Evolutionary conservation across 2,797 vertebrate species (phyloP).

Genomic region (Percopsis omiscomaycus): DNA sequence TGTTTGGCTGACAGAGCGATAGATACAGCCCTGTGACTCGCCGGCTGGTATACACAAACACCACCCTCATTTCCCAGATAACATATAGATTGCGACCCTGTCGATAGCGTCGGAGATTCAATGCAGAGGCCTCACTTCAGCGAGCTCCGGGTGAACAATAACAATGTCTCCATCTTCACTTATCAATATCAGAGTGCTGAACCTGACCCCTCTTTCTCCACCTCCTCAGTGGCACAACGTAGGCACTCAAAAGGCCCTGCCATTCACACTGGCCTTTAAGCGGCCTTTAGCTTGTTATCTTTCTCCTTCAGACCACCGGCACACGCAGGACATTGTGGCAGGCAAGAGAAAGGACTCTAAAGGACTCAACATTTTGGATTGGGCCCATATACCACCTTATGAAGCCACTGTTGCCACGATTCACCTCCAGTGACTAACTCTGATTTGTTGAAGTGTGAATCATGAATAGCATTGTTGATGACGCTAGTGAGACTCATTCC

Average conservation of each 20-base stretch:
- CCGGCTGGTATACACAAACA: constrained; percentile 19
- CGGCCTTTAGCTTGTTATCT: constrained; percentile 62
- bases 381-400: too few species aligned
- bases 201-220: constrained; percentile 45
- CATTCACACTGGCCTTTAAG: constrained; percentile 70
- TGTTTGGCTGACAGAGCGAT: neutral
- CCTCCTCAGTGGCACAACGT: constrained; percentile 40
- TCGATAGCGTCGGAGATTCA: constrained; percentile 41
- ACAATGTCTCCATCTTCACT: constrained; percentile 41
- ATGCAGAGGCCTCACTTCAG: constrained; percentile 47
- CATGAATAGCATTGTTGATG: too few species aligned
- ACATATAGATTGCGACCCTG: constrained; percentile 48
- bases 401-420: too few species aligned
- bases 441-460: too few species aligned
- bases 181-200: constrained; percentile 45
- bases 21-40: neutral
- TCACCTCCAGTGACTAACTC: too few species aligned
- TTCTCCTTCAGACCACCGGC: constrained; percentile 34
- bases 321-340: neutral
- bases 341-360: neutral
- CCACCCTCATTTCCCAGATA: constrained; percentile 43
- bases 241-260: constrained; percentile 52
- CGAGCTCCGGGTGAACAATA: constrained; percentile 44
- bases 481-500: too few species aligned
- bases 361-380: neutral